Conservation (phyloP, 2,113 vertebrate genomes). For the Murina feae region DNA sequence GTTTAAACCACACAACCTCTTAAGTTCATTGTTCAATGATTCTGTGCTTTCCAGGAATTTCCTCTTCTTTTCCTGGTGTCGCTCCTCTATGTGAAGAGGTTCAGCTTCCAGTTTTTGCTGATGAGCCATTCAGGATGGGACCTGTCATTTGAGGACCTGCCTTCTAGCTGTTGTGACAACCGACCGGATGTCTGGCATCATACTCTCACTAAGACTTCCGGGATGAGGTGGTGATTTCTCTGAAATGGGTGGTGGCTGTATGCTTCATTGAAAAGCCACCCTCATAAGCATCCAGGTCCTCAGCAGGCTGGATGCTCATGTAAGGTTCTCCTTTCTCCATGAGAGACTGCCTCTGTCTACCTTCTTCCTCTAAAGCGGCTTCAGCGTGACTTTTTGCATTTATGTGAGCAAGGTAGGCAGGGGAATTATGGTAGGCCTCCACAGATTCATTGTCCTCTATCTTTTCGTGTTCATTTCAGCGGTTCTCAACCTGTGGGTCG, state of each 20-base stretch:
- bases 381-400: slow-evolving; percentile 98
- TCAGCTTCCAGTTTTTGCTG: slow-evolving; percentile 99
- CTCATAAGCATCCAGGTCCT: slow-evolving; percentile 97
- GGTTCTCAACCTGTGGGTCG: too few species aligned
- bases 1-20: slow-evolving; percentile 95
- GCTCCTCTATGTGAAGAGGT: slow-evolving; percentile 95
- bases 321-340: slow-evolving; percentile 98
- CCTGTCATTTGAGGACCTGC: slow-evolving; percentile 99
- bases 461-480: too few species aligned
- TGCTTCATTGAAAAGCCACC: slow-evolving; percentile 99
- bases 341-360: slow-evolving; percentile 94
- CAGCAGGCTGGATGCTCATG: slow-evolving; percentile 98
- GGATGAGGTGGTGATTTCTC: slow-evolving; percentile 97
- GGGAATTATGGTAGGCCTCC: slow-evolving; percentile 99
- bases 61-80: slow-evolving; percentile 97
- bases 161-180: slow-evolving; percentile 98
- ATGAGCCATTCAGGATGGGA: slow-evolving; percentile 98
- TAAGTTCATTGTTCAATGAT: slow-evolving; percentile 95
- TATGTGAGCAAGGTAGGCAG: slow-evolving; percentile 97
- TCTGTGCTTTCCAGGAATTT: slow-evolving; percentile 97
- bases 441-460: slow-evolving; percentile 99
- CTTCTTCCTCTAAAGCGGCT: slow-evolving; percentile 96
- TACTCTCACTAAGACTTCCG: slow-evolving; percentile 96
- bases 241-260: slow-evolving; percentile 96
- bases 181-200: slow-evolving; percentile 96